Percentiles rank a stretch among this genome's conserved stretches.
These are phyloP conservation scores for Polietes domitor DNA, from an alignment of 2,888 invertebrate genomes.

Conservation along the genomic window DNA sequence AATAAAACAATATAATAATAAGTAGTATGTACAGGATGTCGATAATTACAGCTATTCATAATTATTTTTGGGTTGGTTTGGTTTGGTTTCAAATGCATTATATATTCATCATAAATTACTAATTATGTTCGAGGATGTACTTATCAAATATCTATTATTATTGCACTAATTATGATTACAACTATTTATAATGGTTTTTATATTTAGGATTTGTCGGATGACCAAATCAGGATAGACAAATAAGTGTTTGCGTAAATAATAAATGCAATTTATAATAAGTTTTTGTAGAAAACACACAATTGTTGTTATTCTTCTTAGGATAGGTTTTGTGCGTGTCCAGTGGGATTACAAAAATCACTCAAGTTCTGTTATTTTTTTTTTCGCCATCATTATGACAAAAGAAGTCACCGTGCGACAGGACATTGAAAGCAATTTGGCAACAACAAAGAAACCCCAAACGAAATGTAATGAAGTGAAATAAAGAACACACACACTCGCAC, in stretches of 20 bases:
- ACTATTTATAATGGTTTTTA: constrained; percentile 30
- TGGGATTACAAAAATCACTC: background rate
- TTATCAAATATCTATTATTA: constrained; percentile 38
- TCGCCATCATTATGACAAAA: background rate
- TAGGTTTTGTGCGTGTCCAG: background rate
- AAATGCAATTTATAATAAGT: too few relatives aligned
- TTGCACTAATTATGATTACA: constrained; percentile 55
- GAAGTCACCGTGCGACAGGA: constrained; percentile 17
- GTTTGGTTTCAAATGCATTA: constrained; percentile 40
- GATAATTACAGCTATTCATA: constrained; percentile 51
- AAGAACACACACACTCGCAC: background rate
- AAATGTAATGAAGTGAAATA: constrained; percentile 21
- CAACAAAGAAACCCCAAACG: constrained; percentile 6
- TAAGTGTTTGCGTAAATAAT: background rate
- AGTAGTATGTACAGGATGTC: constrained; percentile 39
- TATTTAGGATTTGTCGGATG: background rate
- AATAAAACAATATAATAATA: constrained; percentile 47
- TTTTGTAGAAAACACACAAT: too few relatives aligned
- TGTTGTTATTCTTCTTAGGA: too few relatives aligned
- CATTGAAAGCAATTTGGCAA: background rate
- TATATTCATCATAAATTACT: constrained; percentile 29
- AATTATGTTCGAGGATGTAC: constrained; percentile 9
- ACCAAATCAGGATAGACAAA: constrained; percentile 19
- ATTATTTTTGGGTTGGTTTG: constrained; percentile 16
- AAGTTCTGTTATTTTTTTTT: background rate